Percentiles rank a stretch among this genome's conserved stretches.
phyloP scores from a whole-genome alignment of 2,797 vertebrate genomes.

The Pitangus sulphuratus region DNA sequence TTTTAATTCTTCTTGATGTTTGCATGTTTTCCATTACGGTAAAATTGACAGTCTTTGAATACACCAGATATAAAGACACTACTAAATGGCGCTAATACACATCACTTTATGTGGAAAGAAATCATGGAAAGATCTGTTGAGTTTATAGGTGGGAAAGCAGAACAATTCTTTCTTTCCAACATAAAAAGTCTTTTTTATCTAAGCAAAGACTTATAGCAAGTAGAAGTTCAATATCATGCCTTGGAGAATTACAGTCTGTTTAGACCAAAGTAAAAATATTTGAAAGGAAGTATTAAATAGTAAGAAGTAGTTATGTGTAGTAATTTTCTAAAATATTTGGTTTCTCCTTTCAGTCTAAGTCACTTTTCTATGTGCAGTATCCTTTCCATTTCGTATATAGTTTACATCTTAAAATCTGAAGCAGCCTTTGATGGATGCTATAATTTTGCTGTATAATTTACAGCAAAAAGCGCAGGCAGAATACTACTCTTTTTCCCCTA shows the following conservation, averaged over 20 bases:
- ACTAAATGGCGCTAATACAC: not conserved
- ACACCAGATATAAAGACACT: not conserved
- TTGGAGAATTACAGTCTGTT: constrained; percentile 1
- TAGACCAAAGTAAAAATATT: constrained; percentile 4
- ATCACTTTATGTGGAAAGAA: not conserved
- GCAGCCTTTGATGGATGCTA: not conserved
- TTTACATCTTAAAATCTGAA: not conserved
- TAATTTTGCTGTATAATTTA: not conserved
- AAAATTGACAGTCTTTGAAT: constrained; percentile 22
- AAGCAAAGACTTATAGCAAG: not conserved
- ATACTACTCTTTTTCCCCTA: not conserved
- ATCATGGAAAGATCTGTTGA: not conserved
- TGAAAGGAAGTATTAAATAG: constrained; percentile 24
- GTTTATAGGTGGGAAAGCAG: not conserved
- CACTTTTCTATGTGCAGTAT: not conserved
- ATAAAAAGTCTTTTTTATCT: not conserved
- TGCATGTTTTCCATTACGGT: not conserved
- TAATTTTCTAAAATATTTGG: constrained; percentile 11
- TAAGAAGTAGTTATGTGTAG: not conserved
- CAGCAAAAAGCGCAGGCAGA: not conserved
- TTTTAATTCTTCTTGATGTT: constrained; percentile 42
- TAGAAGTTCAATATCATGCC: not conserved
- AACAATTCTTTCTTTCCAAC: not conserved
- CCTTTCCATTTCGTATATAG: not conserved
- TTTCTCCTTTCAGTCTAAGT: not conserved